These are phyloP conservation scores for Hyalella azteca DNA, from an alignment of 2,888 invertebrate species.

Conservation along the genomic window DNA sequence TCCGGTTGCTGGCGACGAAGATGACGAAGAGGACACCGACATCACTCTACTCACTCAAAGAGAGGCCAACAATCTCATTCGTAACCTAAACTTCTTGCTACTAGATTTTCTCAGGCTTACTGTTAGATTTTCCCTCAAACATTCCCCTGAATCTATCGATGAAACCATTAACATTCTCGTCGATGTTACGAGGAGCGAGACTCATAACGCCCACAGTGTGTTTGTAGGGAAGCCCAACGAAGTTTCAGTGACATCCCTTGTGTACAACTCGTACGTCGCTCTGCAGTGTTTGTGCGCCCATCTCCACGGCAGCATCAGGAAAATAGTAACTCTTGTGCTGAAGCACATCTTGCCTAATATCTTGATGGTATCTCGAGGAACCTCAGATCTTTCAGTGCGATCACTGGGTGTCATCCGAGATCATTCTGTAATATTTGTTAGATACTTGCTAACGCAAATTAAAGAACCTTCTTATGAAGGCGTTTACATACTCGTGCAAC, in stretches of 20 bases:
- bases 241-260: slow-evolving; percentile 58
- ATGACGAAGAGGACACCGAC: slow-evolving; percentile 60
- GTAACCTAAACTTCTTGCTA: slow-evolving; percentile 62
- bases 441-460: slow-evolving; percentile 57
- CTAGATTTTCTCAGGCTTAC: slow-evolving; percentile 64
- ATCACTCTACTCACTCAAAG: slow-evolving; percentile 60
- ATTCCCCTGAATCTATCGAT: slow-evolving; percentile 64
- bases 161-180: slow-evolving; percentile 62
- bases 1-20: slow-evolving; percentile 45
- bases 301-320: slow-evolving; percentile 63
- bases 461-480: slow-evolving; percentile 61
- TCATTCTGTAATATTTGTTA: slow-evolving; percentile 58
- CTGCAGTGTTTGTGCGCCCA: slow-evolving; percentile 63
- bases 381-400: slow-evolving; percentile 54
- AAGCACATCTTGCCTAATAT: slow-evolving; percentile 58
- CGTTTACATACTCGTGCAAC: slow-evolving; percentile 64
- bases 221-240: slow-evolving; percentile 56
- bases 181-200: slow-evolving; percentile 62
- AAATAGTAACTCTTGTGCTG: slow-evolving; percentile 54
- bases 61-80: slow-evolving; percentile 62
- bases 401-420: slow-evolving; percentile 57
- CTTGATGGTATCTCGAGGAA: slow-evolving; percentile 56
- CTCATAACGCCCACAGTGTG: slow-evolving; percentile 50
- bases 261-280: slow-evolving; percentile 63
- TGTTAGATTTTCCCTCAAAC: slow-evolving; percentile 64